These are phyloP conservation scores for Onychostruthus taczanowskii DNA, from an alignment of 2,113 vertebrate genomes.

Conservation along the genomic window DNA sequence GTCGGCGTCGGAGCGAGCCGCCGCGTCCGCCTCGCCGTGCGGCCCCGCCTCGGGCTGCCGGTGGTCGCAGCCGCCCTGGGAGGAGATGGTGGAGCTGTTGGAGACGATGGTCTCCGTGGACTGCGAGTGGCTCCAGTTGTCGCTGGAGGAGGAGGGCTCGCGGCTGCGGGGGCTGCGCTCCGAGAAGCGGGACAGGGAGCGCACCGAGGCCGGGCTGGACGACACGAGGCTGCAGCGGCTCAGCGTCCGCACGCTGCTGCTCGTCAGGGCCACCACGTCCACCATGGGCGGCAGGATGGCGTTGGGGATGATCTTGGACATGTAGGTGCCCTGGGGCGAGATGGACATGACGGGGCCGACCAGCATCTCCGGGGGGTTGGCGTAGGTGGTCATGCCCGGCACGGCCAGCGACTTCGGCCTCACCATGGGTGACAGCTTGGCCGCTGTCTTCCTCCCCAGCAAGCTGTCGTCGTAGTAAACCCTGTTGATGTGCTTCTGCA, in stretches of 20 bases:
- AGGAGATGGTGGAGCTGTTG: conserved; percentile 86
- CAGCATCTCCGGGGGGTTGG: conserved; percentile 79
- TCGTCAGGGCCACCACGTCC: conserved; percentile 88
- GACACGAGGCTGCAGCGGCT: conserved; percentile 88
- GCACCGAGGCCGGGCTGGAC: conserved; percentile 83
- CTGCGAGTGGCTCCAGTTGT: conserved; percentile 88
- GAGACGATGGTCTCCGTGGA: conserved; percentile 90
- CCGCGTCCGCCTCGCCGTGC: neutral
- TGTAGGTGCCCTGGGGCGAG: conserved; percentile 91
- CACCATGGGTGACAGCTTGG: conserved; percentile 61
- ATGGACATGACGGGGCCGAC: conserved; percentile 90
- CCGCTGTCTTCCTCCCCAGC: conserved; percentile 70
- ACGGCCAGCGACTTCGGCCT: conserved; percentile 92
- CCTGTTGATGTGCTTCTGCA: conserved; percentile 79
- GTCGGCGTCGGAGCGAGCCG: conserved; percentile 32
- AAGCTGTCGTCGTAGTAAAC: conserved; percentile 81
- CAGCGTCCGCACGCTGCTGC: conserved; percentile 77
- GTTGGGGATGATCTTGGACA: conserved; percentile 96
- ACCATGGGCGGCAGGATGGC: conserved; percentile 90
- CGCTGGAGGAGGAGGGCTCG: conserved; percentile 75
- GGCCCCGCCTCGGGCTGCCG: conserved; percentile 51
- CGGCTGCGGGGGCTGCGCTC: conserved; percentile 64
- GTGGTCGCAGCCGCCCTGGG: conserved; percentile 75
- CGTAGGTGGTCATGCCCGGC: conserved; percentile 82
- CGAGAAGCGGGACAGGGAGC: conserved; percentile 72